A percentile compares a stretch with the other conserved stretches of the same genome.
Conservation (phyloP, 2,113 vertebrate genomes). For the Chelonoidis abingdonii region DNA sequence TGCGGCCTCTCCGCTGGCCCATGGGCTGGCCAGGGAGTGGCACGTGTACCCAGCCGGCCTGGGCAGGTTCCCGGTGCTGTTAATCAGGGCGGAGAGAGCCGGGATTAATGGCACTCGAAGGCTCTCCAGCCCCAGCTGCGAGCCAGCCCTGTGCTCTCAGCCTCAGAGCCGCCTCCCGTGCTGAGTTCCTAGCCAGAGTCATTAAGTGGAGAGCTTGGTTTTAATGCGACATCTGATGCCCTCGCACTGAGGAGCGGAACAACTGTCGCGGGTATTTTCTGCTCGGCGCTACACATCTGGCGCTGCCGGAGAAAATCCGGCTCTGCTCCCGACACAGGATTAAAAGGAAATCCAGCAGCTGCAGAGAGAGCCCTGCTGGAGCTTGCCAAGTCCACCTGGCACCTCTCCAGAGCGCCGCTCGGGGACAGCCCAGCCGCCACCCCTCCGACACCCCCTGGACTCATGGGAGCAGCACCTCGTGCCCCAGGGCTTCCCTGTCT, state of each 20-base stretch:
- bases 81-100: conserved; percentile 47
- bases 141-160: conserved; percentile 69
- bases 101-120: conserved; percentile 70
- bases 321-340: not conserved
- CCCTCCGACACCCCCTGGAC: not conserved
- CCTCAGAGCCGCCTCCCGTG: conserved; percentile 46
- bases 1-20: too few relatives aligned
- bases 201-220: conserved; percentile 72
- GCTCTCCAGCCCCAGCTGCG: conserved; percentile 69
- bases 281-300: conserved; percentile 70
- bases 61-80: conserved; percentile 44
- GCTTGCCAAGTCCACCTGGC: not conserved
- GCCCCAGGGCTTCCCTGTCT: too few relatives aligned
- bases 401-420: not conserved
- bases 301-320: conserved; percentile 60
- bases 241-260: conserved; percentile 50
- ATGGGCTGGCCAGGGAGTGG: too few relatives aligned
- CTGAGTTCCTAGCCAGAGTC: conserved; percentile 71
- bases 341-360: not conserved
- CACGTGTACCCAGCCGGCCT: too few relatives aligned
- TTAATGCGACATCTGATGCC: conserved; percentile 73
- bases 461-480: not conserved
- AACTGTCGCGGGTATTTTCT: conserved; percentile 64
- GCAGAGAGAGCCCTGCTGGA: not conserved
- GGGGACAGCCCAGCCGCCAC: not conserved